Evolutionary conservation across 2,113 vertebrate species (phyloP).

Genomic region (Cynocephalus volans): DNA sequence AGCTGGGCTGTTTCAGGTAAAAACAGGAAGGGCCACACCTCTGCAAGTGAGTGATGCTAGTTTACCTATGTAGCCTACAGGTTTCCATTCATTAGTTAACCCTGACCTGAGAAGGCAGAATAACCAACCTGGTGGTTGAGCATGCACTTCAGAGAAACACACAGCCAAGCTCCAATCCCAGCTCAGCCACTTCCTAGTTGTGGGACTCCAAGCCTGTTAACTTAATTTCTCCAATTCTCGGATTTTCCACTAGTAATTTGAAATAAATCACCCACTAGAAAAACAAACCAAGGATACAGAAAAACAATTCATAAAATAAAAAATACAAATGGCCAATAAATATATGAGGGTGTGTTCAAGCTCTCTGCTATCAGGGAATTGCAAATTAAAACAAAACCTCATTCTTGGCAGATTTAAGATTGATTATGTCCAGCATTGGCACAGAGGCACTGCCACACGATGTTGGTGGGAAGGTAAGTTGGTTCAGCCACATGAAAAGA

Average conservation of each 20-base stretch:
- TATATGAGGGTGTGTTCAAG: neutral
- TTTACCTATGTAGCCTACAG: neutral
- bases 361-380: neutral
- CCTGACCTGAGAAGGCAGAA: neutral
- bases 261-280: neutral
- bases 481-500: neutral
- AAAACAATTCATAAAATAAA: neutral
- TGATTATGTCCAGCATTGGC: neutral
- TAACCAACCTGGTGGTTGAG: fast-evolving
- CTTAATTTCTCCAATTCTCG: neutral
- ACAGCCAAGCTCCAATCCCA: neutral
- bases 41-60: neutral
- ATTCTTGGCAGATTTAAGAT: neutral
- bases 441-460: neutral
- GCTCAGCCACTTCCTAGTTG: neutral
- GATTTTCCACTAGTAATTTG: slow-evolving; percentile 15
- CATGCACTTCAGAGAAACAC: neutral
- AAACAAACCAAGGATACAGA: neutral
- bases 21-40: neutral
- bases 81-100: neutral
- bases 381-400: neutral
- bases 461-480: neutral
- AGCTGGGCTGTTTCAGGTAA: neutral
- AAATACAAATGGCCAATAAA: neutral
- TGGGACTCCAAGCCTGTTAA: neutral